Evolutionary conservation across 2,797 vertebrate genomes (phyloP).

Genomic region (Pseudomugil tenellus): DNA sequence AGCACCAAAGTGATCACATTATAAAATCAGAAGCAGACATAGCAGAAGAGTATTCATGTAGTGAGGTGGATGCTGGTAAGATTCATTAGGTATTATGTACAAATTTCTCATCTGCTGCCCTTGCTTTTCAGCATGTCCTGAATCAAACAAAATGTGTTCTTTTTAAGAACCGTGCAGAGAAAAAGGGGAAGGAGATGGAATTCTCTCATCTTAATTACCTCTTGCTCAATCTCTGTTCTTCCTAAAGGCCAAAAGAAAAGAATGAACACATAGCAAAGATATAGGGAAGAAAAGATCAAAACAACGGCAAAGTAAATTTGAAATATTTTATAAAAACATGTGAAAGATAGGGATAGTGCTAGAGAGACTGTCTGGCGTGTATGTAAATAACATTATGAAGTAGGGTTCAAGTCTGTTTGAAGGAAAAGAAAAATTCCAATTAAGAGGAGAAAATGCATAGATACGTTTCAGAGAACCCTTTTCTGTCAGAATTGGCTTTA

Average conservation of each 20-base stretch:
- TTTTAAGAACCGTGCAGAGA: constrained; percentile 26
- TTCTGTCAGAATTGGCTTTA: too few species aligned
- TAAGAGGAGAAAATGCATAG: constrained; percentile 28
- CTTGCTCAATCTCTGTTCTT: constrained; percentile 52
- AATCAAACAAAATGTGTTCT: constrained; percentile 53
- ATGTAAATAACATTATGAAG: constrained; percentile 41
- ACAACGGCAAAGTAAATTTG: constrained; percentile 43
- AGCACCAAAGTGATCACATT: neutral
- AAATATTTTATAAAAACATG: constrained; percentile 40
- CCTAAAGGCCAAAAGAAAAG: constrained; percentile 44
- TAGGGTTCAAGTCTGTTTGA: constrained; percentile 38
- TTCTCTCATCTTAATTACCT: constrained; percentile 49
- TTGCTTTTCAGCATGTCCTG: constrained; percentile 37
- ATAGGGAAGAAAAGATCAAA: constrained; percentile 17
- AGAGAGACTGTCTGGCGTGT: constrained; percentile 25
- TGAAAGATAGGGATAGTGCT: neutral
- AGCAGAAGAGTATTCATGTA: constrained; percentile 14
- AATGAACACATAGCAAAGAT: constrained; percentile 35
- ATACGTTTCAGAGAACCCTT: constrained; percentile 20
- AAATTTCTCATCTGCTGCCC: constrained; percentile 53
- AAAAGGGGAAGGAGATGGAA: constrained; percentile 20
- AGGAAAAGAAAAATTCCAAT: constrained; percentile 42
- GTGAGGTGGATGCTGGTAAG: constrained; percentile 34
- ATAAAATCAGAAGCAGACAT: constrained; percentile 24
- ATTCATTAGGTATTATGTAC: constrained; percentile 54